phyloP scores from a whole-genome alignment of 2,888 invertebrate genomes.

The Fragum whitleyi region DNA sequence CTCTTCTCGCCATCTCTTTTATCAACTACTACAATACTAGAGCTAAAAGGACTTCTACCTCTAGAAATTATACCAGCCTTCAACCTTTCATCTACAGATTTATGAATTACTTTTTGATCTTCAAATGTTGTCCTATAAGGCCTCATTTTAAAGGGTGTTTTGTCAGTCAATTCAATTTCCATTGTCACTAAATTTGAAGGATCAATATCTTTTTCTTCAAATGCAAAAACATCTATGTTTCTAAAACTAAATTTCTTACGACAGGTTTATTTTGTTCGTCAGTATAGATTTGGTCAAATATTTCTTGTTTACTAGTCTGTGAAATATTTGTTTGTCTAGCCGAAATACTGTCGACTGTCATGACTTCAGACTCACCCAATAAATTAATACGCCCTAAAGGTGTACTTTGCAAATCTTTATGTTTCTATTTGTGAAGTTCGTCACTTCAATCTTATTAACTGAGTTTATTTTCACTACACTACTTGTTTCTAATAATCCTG shows the following conservation, averaged over 20 bases:
- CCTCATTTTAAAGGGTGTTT: background rate
- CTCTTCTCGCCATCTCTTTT: conserved; percentile 7
- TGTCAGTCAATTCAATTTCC: conserved; percentile 19
- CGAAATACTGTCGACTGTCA: background rate
- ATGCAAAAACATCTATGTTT: conserved; percentile 27
- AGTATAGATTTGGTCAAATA: conserved; percentile 10
- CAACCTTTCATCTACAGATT: background rate
- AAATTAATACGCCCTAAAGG: conserved; percentile 10
- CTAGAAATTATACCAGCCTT: conserved; percentile 2
- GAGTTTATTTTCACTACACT: conserved; percentile 8
- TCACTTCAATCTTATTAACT: background rate
- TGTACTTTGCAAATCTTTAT: conserved; percentile 5
- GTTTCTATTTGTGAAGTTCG: conserved; percentile 28
- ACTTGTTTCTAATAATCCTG: conserved; percentile 10
- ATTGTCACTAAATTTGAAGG: background rate
- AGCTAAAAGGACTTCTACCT: background rate
- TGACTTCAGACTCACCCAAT: background rate
- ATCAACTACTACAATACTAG: background rate
- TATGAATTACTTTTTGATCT: background rate
- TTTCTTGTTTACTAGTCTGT: background rate
- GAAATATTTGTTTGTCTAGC: background rate
- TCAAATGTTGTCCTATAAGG: background rate
- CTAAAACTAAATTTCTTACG: conserved; percentile 13
- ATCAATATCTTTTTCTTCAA: conserved; percentile 15
- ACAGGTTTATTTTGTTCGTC: background rate